Evolutionary conservation across 2,888 invertebrate species (phyloP).

Genomic region (Euclidia mi): DNA sequence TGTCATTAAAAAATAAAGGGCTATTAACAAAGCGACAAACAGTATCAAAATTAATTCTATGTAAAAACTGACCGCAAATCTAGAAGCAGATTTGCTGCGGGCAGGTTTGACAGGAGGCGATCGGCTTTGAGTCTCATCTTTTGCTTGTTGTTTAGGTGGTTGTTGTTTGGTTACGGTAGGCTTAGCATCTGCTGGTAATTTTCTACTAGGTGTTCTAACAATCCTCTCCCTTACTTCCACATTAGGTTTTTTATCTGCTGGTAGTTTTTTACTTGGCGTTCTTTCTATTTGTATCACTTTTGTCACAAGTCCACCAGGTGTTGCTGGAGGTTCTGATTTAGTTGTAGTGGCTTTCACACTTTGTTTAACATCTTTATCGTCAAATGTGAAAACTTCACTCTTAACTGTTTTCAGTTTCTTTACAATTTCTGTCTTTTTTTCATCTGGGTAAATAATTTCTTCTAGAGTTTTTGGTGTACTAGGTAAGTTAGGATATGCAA

Average conservation of each 20-base stretch:
- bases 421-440: slow-evolving; percentile 64
- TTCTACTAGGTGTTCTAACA: slow-evolving; percentile 84
- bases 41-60: slow-evolving; percentile 79
- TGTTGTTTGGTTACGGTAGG: slow-evolving; percentile 69
- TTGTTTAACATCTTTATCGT: slow-evolving; percentile 72
- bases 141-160: slow-evolving; percentile 62
- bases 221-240: slow-evolving; percentile 84
- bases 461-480: slow-evolving; percentile 79
- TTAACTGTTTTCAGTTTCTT: slow-evolving; percentile 68
- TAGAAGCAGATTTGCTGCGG: slow-evolving; percentile 86
- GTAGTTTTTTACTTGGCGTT: slow-evolving; percentile 80
- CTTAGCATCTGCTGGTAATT: slow-evolving; percentile 70
- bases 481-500: slow-evolving; percentile 71
- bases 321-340: slow-evolving; percentile 64
- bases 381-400: slow-evolving; percentile 76
- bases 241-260: slow-evolving; percentile 76
- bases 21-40: slow-evolving; percentile 81
- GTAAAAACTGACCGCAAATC: slow-evolving; percentile 88
- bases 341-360: slow-evolving; percentile 54
- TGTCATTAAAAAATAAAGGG: slow-evolving; percentile 78
- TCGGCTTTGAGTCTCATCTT: slow-evolving; percentile 75
- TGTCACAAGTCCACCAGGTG: slow-evolving; percentile 79
- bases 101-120: slow-evolving; percentile 86
- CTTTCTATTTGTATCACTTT: slow-evolving; percentile 85
- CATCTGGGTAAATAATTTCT: slow-evolving; percentile 76